Conservation (phyloP, 2,797 vertebrate genomes). For the Crenuchus spilurus region DNA sequence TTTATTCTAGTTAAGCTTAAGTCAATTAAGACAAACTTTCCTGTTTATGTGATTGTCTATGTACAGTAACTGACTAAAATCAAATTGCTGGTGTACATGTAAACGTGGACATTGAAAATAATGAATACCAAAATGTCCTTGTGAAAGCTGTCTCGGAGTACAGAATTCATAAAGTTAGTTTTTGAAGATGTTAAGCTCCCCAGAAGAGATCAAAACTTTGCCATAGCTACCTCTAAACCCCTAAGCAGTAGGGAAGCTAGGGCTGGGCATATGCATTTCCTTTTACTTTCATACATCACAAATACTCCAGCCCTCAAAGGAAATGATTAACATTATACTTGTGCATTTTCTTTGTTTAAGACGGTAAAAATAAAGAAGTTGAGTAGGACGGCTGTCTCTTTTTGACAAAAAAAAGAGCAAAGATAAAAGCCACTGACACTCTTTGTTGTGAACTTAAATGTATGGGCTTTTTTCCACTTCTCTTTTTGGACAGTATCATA, state of each 20-base stretch:
- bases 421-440: constrained; percentile 34
- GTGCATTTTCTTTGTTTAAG: constrained; percentile 23
- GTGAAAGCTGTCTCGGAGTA: not conserved
- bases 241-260: constrained; percentile 5
- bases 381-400: constrained; percentile 11
- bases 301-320: constrained; percentile 2
- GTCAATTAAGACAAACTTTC: no score
- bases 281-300: constrained; percentile 15
- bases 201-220: not conserved
- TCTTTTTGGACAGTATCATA: constrained; percentile 4
- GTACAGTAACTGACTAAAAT: no score
- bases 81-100: no score
- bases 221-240: constrained; percentile 10
- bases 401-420: constrained; percentile 25
- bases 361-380: constrained; percentile 15
- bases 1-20: no score
- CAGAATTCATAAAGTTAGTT: constrained; percentile 23
- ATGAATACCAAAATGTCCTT: no score
- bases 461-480: not conserved
- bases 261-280: constrained; percentile 6
- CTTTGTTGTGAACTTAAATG: constrained; percentile 18
- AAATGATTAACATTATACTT: constrained; percentile 17
- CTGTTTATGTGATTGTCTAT: no score
- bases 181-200: constrained; percentile 12
- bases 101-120: no score